Base-by-base conservation (phyloP, 2,113 vertebrate genomes). In the Formicarius rufipectus region DNA sequence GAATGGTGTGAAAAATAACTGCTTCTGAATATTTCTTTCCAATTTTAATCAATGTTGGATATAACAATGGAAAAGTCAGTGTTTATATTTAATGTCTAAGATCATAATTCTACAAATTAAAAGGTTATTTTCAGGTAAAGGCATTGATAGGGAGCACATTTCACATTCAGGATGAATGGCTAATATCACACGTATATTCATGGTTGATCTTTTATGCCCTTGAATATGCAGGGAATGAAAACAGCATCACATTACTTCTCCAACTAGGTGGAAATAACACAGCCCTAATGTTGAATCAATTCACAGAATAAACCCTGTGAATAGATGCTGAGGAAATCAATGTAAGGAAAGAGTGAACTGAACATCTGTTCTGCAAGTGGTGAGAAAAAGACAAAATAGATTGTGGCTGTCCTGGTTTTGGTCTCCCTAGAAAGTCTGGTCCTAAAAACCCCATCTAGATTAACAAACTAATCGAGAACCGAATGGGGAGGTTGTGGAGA, bases 251-350 rank as follows among this genome's bases (percentile, higher is more conserved):
- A 44, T 85, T 95, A 67, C 81, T 85, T 79, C 74, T 91, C 77
- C 12, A 4, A 22, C 63, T 58, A 81, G 35, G 52, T 87, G 81
- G 73, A 82, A 97, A 91, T 73, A 82, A 83, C 58, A 68, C 16
- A 76, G 62, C 75, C 23, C 69, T 91, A 84, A 89, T 78, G 77
- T 53, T 79, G 80, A 94, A 91, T 92, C 87, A 81, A 60, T 95
- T 91, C 89, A 75, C 86, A 93, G 73, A 87, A 91, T 55, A 91
- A 95, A 91, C 62, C 15, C 58, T 60, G 69, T 78, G 83, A 88
- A 75, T 28, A 80, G 68, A 62, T 92, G 86, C 86, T 63, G 77
- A 87, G 53, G n/a, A 64, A 89, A 94, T 93, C 94, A 79, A 64
- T 86, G 74, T 18, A 77, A 96, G 72, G 72, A 95, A 95, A 71